Evolutionary conservation across 2,797 vertebrate genomes (phyloP), one percentile per base, ranked within the genome.

Genomic region (Mus caroli): DNA sequence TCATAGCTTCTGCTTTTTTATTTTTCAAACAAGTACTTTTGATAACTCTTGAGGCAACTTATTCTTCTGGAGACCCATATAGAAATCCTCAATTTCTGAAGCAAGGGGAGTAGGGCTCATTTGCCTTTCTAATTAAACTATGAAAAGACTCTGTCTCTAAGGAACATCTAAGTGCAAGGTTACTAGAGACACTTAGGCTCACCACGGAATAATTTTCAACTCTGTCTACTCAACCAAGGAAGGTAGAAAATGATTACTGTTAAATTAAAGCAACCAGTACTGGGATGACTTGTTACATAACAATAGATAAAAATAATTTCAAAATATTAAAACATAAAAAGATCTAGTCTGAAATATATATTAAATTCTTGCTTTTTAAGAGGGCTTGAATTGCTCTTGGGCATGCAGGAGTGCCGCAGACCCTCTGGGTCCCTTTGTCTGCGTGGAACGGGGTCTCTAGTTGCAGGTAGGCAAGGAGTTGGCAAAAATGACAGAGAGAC

Each of bases 241-340:
- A 88, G 26, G 50, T 9, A 22, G 50, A 20, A 64, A 56, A 17
- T 82, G 43, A 14, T 83, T 37, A 52, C 8, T 31, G 1, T 31
- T 80, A 71, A 26, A 82, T 58, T 56, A 22, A 84, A n/a, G 40
- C 10, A 73, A 4, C 43, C 34, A 6, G 15, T 78, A 60, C 43
- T 87, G 28, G 60, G 13, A 2, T 52, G 31, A 64, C 37, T 73
- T 82, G 22, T 60, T 73, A 89, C 12, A 43, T 20, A 67, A 62
- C 37, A 58, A 34, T 20, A 76, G 56, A 31, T 73, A 77, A 50
- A 79, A 77, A 85, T 31, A 43, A 9, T 78, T 83, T 26, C 4
- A 15, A 50, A 86, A 92, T 54, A 79, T 73, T 34, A 94, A 94
- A 93, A 92, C 7, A 64, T 50, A 75, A 62, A 91, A 82, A 91